Evolutionary conservation across 2,888 invertebrate species (phyloP), one percentile per base, ranked within the genome.

Genomic region (Thera obeliscata): DNA sequence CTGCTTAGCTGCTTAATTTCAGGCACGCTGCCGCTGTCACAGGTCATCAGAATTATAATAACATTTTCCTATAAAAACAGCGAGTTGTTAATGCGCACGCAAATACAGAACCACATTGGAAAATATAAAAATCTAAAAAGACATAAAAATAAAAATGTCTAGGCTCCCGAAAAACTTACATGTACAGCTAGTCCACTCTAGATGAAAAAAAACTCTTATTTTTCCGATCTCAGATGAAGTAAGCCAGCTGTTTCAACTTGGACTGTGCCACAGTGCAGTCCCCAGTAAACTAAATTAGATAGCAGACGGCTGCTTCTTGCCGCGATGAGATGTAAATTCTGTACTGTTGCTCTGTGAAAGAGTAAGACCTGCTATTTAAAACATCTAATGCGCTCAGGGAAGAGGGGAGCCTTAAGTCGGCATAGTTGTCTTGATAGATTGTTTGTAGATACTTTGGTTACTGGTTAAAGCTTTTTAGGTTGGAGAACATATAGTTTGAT

Each of bases 221-320:
- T 5, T 5, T 38, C 38, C 38, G 1, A 22, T 22, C 22, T 22
- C 22, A 22, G 22, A 22, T 22, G 22, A 2, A 33, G 50, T 50
- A 33, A 50, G 6, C 33, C 8, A 50, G 22, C 50, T 52, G 9
- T 22, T 9, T 52, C 8, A 7, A 2, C 8, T 8, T 58, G 3
- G 38, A 46, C 69, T 69, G 48, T 62, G 66, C 5, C 62, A 69
- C 56, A 57, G 56, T 74, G 75, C 78, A 78, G 81, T 77, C 77
- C 77, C 77, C 72, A 78, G 80, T 76, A 80, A 78, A 79, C 76
- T 76, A 80, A 85, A 85, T 84, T 83, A 84, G 84, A 83, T 84
- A 84, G 81, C 76, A 77, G 78, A 78, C 74, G 74, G 69, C 77
- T 76, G 71, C 76, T 78, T 78, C 73, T 74, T 69, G 60, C 66